phyloP scores from a whole-genome alignment of 2,888 invertebrate species.

The Capitulum mitella region DNA sequence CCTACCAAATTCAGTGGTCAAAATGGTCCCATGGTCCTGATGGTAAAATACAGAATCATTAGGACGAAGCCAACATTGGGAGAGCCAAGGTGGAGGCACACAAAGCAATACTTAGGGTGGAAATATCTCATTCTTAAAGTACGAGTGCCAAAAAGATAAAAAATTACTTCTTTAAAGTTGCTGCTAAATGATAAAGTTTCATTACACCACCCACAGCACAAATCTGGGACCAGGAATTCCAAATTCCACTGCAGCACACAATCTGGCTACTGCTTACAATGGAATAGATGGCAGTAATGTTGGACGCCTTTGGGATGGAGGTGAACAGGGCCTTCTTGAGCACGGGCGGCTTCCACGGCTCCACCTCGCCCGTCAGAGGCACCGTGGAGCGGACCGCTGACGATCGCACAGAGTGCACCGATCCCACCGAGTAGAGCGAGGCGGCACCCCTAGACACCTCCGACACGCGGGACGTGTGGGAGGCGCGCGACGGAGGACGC shows the following conservation, averaged over 20 bases:
- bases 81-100: too few relatives aligned
- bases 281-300: conserved; percentile 67
- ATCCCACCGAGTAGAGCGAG: conserved; percentile 23
- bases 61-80: too few relatives aligned
- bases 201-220: not conserved
- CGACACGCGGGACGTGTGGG: not conserved
- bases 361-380: not conserved
- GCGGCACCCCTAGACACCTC: not conserved
- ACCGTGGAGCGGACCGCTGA: not conserved
- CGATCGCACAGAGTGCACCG: not conserved
- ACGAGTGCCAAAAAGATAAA: too few relatives aligned
- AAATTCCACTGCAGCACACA: not conserved
- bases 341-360: conserved; percentile 51
- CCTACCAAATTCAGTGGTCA: too few relatives aligned
- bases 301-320: conserved; percentile 74
- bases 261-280: conserved; percentile 53
- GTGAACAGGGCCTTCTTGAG: conserved; percentile 70
- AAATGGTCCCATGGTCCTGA: too few relatives aligned
- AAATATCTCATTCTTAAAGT: too few relatives aligned
- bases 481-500: conserved; percentile 24
- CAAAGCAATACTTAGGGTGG: too few relatives aligned
- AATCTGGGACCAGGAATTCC: too few relatives aligned
- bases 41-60: too few relatives aligned
- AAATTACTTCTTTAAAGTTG: too few relatives aligned
- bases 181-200: too few relatives aligned